These are phyloP conservation scores for Alouatta palliata DNA, from an alignment of 2,113 vertebrate species.

Conservation along the genomic window DNA sequence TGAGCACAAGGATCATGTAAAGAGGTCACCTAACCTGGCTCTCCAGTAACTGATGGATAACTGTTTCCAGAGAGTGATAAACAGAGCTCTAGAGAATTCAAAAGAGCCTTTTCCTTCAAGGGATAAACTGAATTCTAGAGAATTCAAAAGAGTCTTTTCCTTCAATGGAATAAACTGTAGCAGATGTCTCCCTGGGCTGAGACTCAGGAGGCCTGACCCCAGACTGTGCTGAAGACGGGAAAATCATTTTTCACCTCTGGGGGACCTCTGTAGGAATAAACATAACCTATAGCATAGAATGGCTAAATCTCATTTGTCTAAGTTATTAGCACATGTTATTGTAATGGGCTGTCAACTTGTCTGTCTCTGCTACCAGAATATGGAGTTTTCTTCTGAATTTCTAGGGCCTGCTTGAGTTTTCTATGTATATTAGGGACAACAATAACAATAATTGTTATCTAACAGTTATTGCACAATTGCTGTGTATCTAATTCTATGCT, in stretches of 20 bases:
- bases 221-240: background rate
- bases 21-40: background rate
- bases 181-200: background rate
- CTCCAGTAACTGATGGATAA: background rate
- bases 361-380: background rate
- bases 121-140: background rate
- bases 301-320: background rate
- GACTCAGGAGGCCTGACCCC: background rate
- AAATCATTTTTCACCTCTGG: background rate
- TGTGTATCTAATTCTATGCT: background rate
- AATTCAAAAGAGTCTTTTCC: background rate
- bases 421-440: background rate
- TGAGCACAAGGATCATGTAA: background rate
- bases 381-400: background rate
- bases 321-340: background rate
- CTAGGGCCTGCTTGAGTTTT: background rate
- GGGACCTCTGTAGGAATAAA: background rate
- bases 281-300: background rate
- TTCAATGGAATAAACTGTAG: background rate
- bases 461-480: background rate
- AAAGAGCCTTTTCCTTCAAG: background rate
- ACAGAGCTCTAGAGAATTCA: background rate
- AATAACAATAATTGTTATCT: background rate
- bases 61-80: background rate
- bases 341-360: background rate